phyloP scores from a whole-genome alignment of 2,888 invertebrate genomes.

The Stomorhina lunata region DNA sequence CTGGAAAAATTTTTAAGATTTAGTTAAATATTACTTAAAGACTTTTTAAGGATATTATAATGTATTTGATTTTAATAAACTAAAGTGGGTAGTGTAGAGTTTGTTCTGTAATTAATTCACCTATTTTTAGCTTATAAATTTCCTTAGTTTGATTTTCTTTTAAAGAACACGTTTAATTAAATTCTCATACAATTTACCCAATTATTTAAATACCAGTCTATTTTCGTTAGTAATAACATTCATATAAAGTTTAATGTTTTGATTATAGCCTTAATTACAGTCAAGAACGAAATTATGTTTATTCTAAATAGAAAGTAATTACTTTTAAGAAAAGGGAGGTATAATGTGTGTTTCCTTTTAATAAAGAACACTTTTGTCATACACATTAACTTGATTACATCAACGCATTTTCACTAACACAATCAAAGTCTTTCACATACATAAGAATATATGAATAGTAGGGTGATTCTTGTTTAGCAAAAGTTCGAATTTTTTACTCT shows the following conservation, averaged over 20 bases:
- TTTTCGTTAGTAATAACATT: neutral
- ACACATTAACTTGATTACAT: neutral
- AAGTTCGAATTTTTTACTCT: too few species aligned
- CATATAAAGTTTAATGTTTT: conserved; percentile 30
- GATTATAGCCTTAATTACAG: neutral
- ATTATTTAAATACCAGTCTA: neutral
- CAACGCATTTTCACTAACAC: neutral
- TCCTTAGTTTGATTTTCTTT: neutral
- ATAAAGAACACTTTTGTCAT: neutral
- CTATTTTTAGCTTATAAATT: neutral
- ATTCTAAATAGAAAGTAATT: neutral
- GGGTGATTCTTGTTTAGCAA: too few species aligned
- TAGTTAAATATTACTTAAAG: neutral
- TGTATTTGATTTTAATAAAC: too few species aligned
- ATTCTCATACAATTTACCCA: neutral
- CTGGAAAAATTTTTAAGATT: neutral
- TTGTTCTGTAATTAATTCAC: neutral
- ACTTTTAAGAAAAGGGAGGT: neutral
- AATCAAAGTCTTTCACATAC: neutral
- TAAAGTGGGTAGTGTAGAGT: too few species aligned
- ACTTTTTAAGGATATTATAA: too few species aligned
- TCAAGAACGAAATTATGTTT: neutral
- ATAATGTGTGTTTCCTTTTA: neutral
- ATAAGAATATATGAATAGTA: too few species aligned
- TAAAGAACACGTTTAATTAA: conserved; percentile 11